These are phyloP conservation scores for Tragelaphus scriptus DNA, from an alignment of 2,113 vertebrate genomes.

Conservation along the genomic window DNA sequence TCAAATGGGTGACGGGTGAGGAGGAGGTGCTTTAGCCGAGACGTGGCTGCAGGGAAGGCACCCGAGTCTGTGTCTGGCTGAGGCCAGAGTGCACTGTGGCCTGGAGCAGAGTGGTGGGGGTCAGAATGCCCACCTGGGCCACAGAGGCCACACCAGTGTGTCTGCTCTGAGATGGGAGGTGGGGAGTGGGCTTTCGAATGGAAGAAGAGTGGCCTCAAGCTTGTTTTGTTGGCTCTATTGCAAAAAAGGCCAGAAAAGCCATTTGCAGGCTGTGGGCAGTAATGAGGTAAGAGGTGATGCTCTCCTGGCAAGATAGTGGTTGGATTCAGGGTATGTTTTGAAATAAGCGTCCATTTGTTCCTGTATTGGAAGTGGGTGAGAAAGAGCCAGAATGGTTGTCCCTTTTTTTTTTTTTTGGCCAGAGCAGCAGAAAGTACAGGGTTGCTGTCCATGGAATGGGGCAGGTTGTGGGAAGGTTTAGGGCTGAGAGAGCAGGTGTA, in stretches of 20 bases:
- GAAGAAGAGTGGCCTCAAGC: fast-evolving
- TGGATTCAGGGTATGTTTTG: neutral
- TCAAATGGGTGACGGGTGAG: neutral
- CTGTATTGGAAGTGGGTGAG: neutral
- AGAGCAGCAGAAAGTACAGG: neutral
- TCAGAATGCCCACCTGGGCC: neutral
- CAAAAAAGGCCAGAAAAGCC: neutral
- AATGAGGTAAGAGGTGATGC: neutral
- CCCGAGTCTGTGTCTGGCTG: fast-evolving
- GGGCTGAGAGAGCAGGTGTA: no score
- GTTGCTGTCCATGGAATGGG: neutral
- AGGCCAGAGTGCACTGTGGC: neutral
- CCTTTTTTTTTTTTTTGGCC: neutral
- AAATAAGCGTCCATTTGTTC: neutral
- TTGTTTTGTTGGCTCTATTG: neutral
- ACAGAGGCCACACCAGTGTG: fast-evolving
- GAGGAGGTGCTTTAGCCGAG: neutral
- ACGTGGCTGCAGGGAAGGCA: fast-evolving
- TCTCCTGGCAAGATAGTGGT: fast-evolving
- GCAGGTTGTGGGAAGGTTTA: neutral
- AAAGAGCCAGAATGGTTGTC: neutral
- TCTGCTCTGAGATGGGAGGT: neutral
- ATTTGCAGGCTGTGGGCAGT: neutral
- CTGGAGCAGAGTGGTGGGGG: neutral
- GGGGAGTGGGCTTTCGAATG: fast-evolving